Conservation (phyloP, 1,140 invertebrate species). For the Drosophila sucinea region DNA sequence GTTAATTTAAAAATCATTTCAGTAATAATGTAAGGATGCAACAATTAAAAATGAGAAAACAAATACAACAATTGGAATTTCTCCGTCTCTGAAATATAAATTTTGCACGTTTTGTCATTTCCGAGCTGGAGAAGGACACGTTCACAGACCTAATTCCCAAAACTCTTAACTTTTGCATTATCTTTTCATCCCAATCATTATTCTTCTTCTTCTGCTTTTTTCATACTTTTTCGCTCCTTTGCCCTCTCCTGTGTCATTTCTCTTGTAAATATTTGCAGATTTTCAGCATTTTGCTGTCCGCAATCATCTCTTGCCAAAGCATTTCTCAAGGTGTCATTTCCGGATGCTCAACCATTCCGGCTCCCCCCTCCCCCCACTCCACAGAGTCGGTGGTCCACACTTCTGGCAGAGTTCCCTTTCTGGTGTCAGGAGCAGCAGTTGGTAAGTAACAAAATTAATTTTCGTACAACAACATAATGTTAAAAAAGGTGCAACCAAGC, state of each 20-base stretch:
- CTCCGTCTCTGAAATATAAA: too few relatives aligned
- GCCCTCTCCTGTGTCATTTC: constrained; percentile 8
- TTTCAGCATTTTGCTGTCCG: constrained; percentile 28
- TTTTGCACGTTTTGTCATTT: neutral
- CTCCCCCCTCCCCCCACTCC: neutral
- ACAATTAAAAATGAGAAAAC: too few relatives aligned
- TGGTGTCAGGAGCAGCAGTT: constrained; percentile 57
- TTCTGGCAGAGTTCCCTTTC: constrained; percentile 35
- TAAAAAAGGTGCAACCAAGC: constrained; percentile 71
- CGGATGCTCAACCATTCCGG: constrained; percentile 37
- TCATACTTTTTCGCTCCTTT: constrained; percentile 40
- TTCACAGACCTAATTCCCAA: neutral
- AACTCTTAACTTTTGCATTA: neutral
- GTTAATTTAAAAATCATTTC: too few relatives aligned
- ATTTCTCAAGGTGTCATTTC: constrained; percentile 71
- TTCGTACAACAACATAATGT: constrained; percentile 66
- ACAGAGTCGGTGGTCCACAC: neutral
- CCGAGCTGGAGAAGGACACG: neutral
- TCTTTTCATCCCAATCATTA: constrained; percentile 9
- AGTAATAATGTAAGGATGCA: too few relatives aligned
- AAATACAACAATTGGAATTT: too few relatives aligned
- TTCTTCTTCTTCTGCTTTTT: constrained; percentile 39
- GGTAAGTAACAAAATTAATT: constrained; percentile 78
- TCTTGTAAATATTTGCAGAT: constrained; percentile 37
- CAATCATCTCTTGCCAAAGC: constrained; percentile 50